A percentile compares a stretch with the other conserved stretches of the same genome.
phyloP scores from a whole-genome alignment of 2,888 invertebrate species.

The Pemphredon lugubris region DNA sequence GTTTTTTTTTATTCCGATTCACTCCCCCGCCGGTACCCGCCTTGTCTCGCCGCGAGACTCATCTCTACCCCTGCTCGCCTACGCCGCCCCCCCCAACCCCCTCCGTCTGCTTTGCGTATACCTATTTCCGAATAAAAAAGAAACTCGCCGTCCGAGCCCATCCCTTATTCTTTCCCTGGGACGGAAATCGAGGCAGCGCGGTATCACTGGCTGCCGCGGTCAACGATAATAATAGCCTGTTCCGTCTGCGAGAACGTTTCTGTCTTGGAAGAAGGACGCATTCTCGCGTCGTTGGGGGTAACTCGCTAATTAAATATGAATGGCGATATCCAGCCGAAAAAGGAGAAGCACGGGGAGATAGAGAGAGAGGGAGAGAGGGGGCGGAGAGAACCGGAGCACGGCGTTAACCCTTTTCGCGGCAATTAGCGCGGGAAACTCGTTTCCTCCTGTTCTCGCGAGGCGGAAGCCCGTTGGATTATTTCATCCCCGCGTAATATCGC shows the following conservation, averaged over 20 bases:
- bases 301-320: slow-evolving; percentile 65
- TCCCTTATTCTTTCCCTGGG: no score
- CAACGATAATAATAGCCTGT: no score
- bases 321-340: slow-evolving; percentile 71
- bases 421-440: slow-evolving; percentile 77
- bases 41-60: not conserved
- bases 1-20: slow-evolving; percentile 32
- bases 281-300: no score
- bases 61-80: not conserved
- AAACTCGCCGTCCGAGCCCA: no score
- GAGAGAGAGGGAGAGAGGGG: slow-evolving; percentile 27
- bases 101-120: not conserved
- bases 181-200: no score
- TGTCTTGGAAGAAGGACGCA: no score
- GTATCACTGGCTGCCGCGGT: no score
- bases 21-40: not conserved
- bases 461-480: slow-evolving; percentile 75
- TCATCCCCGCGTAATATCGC: slow-evolving; percentile 78
- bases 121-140: slow-evolving; percentile 20
- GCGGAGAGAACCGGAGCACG: slow-evolving; percentile 48
- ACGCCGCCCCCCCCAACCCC: slow-evolving; percentile 7
- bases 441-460: slow-evolving; percentile 75
- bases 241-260: no score
- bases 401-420: slow-evolving; percentile 78
- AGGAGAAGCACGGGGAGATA: slow-evolving; percentile 4